A percentile compares a stretch with the other conserved stretches of the same genome.
Conservation (phyloP, 2,888 invertebrate species). For the Stratiomys singularior region DNA sequence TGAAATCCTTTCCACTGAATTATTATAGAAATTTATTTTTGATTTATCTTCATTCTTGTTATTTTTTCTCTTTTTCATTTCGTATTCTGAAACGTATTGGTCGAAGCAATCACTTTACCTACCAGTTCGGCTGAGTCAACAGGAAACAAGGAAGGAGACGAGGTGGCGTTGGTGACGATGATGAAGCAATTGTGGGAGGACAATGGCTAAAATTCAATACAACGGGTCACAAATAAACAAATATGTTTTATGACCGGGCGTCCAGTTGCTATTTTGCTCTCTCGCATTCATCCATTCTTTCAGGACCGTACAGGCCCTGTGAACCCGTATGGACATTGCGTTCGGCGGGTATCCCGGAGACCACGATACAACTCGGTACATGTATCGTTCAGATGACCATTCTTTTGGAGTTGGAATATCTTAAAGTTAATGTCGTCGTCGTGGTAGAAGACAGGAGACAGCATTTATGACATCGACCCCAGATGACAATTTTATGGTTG, state of each 20-base stretch:
- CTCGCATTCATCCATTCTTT: background rate
- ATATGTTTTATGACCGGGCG: constrained; percentile 43
- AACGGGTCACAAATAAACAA: constrained; percentile 38
- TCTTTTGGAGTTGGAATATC: constrained; percentile 23
- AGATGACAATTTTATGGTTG: constrained; percentile 45
- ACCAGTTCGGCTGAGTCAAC: background rate
- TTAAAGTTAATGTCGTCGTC: constrained; percentile 39
- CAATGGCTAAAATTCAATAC: constrained; percentile 40
- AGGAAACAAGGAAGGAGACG: constrained; percentile 23
- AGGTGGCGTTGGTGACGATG: constrained; percentile 41
- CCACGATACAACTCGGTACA: background rate
- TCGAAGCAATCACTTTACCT: constrained; percentile 17
- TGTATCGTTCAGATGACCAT: constrained; percentile 25
- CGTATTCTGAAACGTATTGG: constrained; percentile 13
- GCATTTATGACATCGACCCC: constrained; percentile 42
- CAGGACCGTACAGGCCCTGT: background rate
- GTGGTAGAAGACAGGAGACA: constrained; percentile 15
- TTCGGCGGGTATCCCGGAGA: constrained; percentile 17
- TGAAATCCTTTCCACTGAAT: constrained; percentile 51
- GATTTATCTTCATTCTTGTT: constrained; percentile 52
- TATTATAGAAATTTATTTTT: constrained; percentile 53
- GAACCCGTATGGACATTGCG: background rate
- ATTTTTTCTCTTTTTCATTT: no score
- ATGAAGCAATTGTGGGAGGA: constrained; percentile 46
- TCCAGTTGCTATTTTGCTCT: constrained; percentile 22